Evolutionary conservation across 37 sponge, comb jelly and placozoan genomes (phyloP).

Genomic region (Diacarnus erythraeanus): DNA sequence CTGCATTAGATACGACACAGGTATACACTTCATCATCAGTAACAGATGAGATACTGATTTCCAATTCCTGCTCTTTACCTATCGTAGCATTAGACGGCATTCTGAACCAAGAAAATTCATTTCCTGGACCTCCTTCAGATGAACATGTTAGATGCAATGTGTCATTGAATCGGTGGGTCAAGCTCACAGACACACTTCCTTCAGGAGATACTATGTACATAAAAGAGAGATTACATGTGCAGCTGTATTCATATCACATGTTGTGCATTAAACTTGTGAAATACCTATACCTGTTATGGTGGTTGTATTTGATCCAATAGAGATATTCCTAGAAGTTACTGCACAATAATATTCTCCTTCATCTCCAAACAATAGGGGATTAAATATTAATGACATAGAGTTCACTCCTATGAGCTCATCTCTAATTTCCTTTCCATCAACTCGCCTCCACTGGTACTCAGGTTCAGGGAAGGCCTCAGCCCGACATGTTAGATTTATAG

Average conservation of each 20-base stretch:
- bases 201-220: conserved; percentile 34
- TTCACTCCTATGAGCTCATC: neutral
- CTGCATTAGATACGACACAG: conserved; percentile 28
- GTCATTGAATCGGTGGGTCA: neutral
- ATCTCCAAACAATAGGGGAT: conserved; percentile 36
- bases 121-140: conserved; percentile 61
- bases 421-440: neutral
- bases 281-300: neutral
- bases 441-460: conserved; percentile 13
- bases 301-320: neutral
- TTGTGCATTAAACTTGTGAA: no score
- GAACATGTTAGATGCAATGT: conserved; percentile 36
- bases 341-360: conserved; percentile 24
- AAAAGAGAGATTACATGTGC: no score
- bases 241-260: no score
- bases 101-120: conserved; percentile 52
- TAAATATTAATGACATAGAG: neutral
- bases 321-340: neutral
- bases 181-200: conserved; percentile 19
- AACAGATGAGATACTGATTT: neutral
- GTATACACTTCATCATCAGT: conserved; percentile 2
- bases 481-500: conserved; percentile 33
- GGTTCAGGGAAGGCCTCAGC: conserved; percentile 52
- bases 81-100: neutral
- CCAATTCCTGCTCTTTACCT: neutral